Conservation (phyloP, 1,140 invertebrate species). For the Wasmannia auropunctata region DNA sequence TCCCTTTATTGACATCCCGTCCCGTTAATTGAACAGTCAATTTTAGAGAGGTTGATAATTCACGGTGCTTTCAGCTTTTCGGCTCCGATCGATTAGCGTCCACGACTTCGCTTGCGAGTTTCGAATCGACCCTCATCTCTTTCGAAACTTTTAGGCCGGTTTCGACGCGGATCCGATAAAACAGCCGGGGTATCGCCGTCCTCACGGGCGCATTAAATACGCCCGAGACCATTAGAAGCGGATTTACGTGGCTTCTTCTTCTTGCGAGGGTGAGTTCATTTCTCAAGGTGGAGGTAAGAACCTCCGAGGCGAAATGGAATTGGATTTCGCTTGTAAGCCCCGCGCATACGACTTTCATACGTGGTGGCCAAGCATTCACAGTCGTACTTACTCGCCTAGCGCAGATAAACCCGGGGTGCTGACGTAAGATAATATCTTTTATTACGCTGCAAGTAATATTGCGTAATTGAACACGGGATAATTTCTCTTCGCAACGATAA, state of each 20-base stretch:
- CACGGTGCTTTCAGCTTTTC: background rate
- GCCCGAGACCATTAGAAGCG: conserved; percentile 30
- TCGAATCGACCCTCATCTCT: background rate
- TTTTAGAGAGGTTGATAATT: background rate
- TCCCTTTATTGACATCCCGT: background rate
- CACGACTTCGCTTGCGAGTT: background rate
- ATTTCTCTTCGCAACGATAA: conserved; percentile 26
- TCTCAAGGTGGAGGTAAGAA: conserved; percentile 41
- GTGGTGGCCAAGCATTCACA: background rate
- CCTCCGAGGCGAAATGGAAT: conserved; percentile 58
- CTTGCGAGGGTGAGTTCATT: conserved; percentile 36
- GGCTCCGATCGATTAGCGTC: background rate
- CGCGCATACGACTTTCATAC: conserved; percentile 51
- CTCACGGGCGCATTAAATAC: conserved; percentile 40
- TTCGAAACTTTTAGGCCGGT: background rate
- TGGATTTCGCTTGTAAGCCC: conserved; percentile 63
- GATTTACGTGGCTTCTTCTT: conserved; percentile 56
- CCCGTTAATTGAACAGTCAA: background rate
- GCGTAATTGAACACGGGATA: conserved; percentile 39
- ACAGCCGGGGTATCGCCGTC: conserved; percentile 15
- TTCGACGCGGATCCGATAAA: conserved; percentile 39
- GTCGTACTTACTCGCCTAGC: background rate
- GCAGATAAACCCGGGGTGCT: conserved; percentile 25
- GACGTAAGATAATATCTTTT: background rate
- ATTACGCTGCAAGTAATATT: conserved; percentile 23